Percentiles rank a stretch among this genome's conserved stretches.
Evolutionary conservation across 2,888 invertebrate genomes (phyloP).

Genomic region (Nemotelus pantherinus): DNA sequence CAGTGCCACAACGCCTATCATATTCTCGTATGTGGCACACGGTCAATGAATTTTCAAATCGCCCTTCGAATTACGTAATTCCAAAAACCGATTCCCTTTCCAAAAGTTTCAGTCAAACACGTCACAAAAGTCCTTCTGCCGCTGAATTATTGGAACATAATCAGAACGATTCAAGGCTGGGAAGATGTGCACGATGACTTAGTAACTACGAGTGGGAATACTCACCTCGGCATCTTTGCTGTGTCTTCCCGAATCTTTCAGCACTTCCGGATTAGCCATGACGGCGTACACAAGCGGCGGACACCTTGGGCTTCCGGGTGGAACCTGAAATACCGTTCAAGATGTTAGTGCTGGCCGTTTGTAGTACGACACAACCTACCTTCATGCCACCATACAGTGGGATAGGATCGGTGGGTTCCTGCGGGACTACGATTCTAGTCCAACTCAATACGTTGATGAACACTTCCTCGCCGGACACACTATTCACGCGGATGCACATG

Average conservation of each 20-base stretch:
- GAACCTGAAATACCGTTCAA: conserved; percentile 64
- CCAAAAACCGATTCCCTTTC: neutral
- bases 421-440: conserved; percentile 76
- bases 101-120: too few species aligned
- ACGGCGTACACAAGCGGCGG: conserved; percentile 76
- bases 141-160: too few species aligned
- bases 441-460: conserved; percentile 78
- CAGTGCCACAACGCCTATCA: conserved; percentile 18
- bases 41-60: neutral
- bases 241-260: conserved; percentile 75
- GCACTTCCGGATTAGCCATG: conserved; percentile 77
- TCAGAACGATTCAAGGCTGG: too few species aligned
- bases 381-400: conserved; percentile 79
- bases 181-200: too few species aligned
- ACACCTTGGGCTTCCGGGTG: conserved; percentile 71
- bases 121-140: too few species aligned
- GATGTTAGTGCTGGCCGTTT: neutral
- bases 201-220: neutral
- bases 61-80: conserved; percentile 9
- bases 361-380: conserved; percentile 61
- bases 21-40: neutral
- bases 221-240: conserved; percentile 71
- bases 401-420: conserved; percentile 73
- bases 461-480: conserved; percentile 67
- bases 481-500: conserved; percentile 75